Evolutionary conservation across 1,140 invertebrate genomes (phyloP).

Genomic region (Littorina saxatilis): DNA sequence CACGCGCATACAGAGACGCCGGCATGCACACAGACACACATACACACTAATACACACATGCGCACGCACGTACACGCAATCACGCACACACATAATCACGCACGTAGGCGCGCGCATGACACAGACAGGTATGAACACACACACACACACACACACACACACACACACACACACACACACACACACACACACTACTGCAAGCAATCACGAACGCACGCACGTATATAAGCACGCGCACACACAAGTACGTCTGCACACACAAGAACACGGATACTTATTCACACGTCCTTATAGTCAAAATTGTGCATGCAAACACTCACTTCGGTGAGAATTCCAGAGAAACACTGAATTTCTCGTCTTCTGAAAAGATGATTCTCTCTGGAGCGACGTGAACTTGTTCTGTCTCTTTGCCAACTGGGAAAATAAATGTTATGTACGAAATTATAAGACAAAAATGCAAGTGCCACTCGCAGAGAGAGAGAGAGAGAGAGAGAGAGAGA

Average conservation of each 20-base stretch:
- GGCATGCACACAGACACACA: too few relatives aligned
- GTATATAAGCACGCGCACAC: neutral
- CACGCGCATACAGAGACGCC: neutral
- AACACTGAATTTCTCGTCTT: conserved; percentile 40
- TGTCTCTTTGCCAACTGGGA: conserved; percentile 10
- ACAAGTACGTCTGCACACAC: neutral
- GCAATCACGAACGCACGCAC: neutral
- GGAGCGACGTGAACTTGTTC: conserved; percentile 33
- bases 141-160: neutral
- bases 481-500: conserved; percentile 20
- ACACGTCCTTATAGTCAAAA: too few relatives aligned
- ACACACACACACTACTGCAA: neutral
- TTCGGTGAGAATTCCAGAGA: conserved; percentile 38
- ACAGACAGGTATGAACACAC: neutral
- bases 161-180: neutral
- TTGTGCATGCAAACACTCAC: conserved; percentile 4
- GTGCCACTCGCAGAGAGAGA: neutral
- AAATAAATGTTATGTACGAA: too few relatives aligned
- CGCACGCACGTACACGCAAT: neutral
- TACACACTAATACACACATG: neutral
- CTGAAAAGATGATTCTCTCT: conserved; percentile 36
- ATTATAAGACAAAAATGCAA: too few relatives aligned
- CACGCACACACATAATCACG: conserved; percentile 3
- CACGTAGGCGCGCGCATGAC: neutral
- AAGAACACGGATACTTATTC: neutral